A percentile compares a stretch with the other conserved stretches of the same genome.
Conservation (phyloP, 1,140 invertebrate genomes). For the Drosophila ananassae region DNA sequence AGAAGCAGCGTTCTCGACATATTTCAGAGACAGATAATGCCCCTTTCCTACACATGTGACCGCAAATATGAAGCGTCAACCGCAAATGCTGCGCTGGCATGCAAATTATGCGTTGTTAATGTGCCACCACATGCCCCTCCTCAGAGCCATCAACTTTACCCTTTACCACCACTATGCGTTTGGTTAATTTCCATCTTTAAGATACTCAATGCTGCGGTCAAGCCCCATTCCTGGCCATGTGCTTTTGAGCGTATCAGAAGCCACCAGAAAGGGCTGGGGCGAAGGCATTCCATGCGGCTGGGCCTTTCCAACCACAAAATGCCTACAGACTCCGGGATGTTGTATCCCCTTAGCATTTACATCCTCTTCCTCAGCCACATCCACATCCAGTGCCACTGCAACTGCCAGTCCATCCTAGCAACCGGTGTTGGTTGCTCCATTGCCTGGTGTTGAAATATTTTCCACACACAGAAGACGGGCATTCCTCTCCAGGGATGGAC, state of each 20-base stretch:
- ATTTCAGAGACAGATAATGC: slow-evolving; percentile 50
- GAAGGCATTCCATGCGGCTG: slow-evolving; percentile 67
- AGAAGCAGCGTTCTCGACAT: slow-evolving; percentile 58
- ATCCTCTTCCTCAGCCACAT: slow-evolving; percentile 15
- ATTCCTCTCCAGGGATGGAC: slow-evolving; percentile 12
- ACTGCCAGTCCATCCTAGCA: slow-evolving; percentile 30
- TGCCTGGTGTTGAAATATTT: slow-evolving; percentile 33
- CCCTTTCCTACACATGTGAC: slow-evolving; percentile 44
- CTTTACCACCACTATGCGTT: slow-evolving; percentile 15
- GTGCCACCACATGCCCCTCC: slow-evolving; percentile 11
- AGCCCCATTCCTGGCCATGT: slow-evolving; percentile 10
- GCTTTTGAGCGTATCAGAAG: slow-evolving; percentile 40
- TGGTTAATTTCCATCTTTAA: slow-evolving; percentile 80
- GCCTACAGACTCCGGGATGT: slow-evolving; percentile 49
- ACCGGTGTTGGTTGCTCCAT: slow-evolving; percentile 22
- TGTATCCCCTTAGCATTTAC: slow-evolving; percentile 1
- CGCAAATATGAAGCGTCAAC: slow-evolving; percentile 73
- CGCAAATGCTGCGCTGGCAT: slow-evolving; percentile 71
- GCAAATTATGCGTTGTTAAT: slow-evolving; percentile 78
- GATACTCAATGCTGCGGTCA: slow-evolving; percentile 77
- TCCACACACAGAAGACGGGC: slow-evolving; percentile 35
- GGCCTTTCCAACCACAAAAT: slow-evolving; percentile 65
- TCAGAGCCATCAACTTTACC: neutral
- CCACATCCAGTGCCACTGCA: slow-evolving; percentile 18
- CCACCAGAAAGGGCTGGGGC: slow-evolving; percentile 30